Conservation (phyloP, 1,140 invertebrate genomes). For the Acarapis woodi region DNA sequence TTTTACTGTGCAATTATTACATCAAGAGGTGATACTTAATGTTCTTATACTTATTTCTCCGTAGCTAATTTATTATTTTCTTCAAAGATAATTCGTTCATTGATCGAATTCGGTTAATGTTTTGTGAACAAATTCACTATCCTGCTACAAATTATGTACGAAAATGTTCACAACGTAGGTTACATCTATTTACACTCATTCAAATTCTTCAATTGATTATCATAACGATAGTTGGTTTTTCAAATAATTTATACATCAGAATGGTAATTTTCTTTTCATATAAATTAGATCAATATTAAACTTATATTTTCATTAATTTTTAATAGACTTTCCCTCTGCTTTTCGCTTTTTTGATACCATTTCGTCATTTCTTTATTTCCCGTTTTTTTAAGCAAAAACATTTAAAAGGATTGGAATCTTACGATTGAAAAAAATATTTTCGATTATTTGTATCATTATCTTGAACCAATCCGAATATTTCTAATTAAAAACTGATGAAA, state of each 20-base stretch:
- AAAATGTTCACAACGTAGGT: neutral
- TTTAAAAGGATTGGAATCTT: neutral
- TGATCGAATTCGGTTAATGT: neutral
- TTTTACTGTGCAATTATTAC: neutral
- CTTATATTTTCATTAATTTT: too few relatives aligned
- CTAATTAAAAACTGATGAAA: too few relatives aligned
- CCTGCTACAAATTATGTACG: neutral
- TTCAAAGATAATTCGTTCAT: neutral
- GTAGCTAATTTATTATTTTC: neutral
- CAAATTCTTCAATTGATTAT: neutral
- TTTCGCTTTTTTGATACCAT: neutral
- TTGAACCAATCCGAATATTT: neutral
- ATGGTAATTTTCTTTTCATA: neutral
- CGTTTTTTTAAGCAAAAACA: neutral
- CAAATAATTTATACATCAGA: neutral
- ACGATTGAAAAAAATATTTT: neutral
- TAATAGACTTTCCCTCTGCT: too few relatives aligned
- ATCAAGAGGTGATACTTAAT: neutral
- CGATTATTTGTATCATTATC: neutral
- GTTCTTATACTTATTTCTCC: neutral
- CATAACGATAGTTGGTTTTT: neutral
- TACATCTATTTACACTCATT: neutral
- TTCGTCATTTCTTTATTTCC: neutral
- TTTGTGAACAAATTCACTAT: conserved; percentile 14
- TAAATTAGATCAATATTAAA: too few relatives aligned